Conservation (phyloP, 1,140 invertebrate genomes). For the Pseudomyrmex concolor region DNA sequence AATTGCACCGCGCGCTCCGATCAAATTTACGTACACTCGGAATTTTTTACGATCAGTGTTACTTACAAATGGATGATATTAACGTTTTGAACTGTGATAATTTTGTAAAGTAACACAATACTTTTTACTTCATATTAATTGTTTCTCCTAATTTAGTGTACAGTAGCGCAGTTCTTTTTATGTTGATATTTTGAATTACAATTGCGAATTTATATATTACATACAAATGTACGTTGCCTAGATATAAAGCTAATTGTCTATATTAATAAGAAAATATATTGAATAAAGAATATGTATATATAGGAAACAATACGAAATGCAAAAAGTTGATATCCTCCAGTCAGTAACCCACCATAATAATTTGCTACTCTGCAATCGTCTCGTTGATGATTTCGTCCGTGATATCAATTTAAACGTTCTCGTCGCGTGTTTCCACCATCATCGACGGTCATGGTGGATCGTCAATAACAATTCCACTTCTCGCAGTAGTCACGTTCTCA, state of each 20-base stretch:
- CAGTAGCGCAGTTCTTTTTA: neutral
- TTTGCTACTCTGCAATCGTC: neutral
- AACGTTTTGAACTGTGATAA: slow-evolving; percentile 10
- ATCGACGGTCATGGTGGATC: neutral
- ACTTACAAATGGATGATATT: slow-evolving; percentile 9
- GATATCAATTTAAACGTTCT: slow-evolving; percentile 48
- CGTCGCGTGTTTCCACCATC: slow-evolving; percentile 4
- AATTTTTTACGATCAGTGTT: slow-evolving; percentile 7
- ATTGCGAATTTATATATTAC: neutral
- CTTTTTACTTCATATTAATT: neutral
- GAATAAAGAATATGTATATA: neutral
- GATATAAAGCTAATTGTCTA: neutral
- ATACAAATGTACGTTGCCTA: neutral
- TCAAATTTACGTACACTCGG: neutral
- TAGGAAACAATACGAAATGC: slow-evolving; percentile 1
- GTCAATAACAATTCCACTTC: slow-evolving; percentile 34
- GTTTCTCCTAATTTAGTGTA: neutral
- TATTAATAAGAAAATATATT: neutral
- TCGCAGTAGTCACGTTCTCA: slow-evolving; percentile 10
- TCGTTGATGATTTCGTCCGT: slow-evolving; percentile 5
- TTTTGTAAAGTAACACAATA: neutral
- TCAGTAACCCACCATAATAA: neutral
- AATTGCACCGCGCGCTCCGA: slow-evolving; percentile 40
- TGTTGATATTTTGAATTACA: neutral
- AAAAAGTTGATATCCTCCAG: slow-evolving; percentile 24